Conservation (phyloP, 2,113 vertebrate species). For the Gambusia affinis region DNA sequence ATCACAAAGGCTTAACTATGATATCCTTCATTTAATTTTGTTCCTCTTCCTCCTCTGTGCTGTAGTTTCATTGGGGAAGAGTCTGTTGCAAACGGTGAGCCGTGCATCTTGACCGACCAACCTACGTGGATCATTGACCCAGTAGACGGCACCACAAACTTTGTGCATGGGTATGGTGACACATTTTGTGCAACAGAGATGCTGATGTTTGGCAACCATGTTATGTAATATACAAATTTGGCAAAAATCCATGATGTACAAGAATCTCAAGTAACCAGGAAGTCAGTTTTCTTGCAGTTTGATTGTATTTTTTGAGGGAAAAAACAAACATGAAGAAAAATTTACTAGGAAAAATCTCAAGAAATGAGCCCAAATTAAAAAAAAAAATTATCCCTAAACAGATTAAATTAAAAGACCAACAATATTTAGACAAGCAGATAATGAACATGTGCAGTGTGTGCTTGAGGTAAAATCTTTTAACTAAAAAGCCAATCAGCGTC, state of each 20-base stretch:
- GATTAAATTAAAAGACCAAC: background rate
- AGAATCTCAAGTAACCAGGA: background rate
- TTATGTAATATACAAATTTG: background rate
- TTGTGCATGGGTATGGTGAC: slow-evolving; percentile 88
- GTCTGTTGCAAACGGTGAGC: slow-evolving; percentile 89
- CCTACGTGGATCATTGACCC: slow-evolving; percentile 98
- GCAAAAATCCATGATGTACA: background rate
- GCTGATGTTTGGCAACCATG: background rate
- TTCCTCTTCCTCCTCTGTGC: background rate
- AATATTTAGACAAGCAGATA: background rate
- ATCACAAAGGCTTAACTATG: background rate
- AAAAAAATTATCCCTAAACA: background rate
- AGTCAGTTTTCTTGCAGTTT: background rate
- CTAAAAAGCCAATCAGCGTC: background rate
- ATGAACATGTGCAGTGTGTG: background rate
- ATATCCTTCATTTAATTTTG: background rate
- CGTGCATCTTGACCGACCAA: slow-evolving; percentile 85
- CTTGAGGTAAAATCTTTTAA: background rate
- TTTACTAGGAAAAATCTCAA: background rate
- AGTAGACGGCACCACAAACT: slow-evolving; percentile 96
- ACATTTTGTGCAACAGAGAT: background rate
- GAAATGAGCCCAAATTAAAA: too few relatives aligned
- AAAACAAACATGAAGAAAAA: background rate
- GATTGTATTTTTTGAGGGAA: background rate
- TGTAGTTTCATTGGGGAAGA: slow-evolving; percentile 96